Evolutionary conservation across 1,140 invertebrate genomes (phyloP), one percentile per base, ranked within the genome.

Genomic region (Piezodorus guildinii): DNA sequence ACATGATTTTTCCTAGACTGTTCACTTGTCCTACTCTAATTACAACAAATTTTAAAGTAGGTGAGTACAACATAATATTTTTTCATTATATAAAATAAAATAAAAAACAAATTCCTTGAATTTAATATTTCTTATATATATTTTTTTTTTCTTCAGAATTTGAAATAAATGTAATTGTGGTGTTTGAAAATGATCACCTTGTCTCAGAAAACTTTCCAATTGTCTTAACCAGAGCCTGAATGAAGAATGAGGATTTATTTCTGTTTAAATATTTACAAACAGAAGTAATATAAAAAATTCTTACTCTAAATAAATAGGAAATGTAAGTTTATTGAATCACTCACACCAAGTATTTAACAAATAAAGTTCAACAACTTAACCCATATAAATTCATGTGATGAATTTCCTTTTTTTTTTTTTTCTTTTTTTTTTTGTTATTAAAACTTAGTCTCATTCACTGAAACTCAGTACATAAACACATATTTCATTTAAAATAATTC

Each of bases 141-240:
- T n/a, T n/a, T n/a, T n/a, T n/a, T n/a, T n/a, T 74, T 73, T 73
- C 85, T 87, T 65, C 80, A 96, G 94, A 97, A 75, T 98, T 98
- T 79, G 94, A 97, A 78, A 78, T 97, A 0, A 97, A 97, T 75
- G 81, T 98, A 62, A 89, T 96, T 0, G 81, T 97, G 23, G 84
- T 96, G 44, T 95, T 97, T 73, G 85, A 92, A 72, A 89, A 96
- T 74, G 91, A 96, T 71, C 89, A 94, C 74, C 79, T 95, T 30
- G 87, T 96, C 10, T 94, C 91, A n/a, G 94, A 97, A 80, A 97
- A 96, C 72, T 96, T 97, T 76, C 91, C 91, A 25, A 89, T 95
- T 66, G 81, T 86, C 67, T 74, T 94, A 49, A 81, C 81, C 30
- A 77, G 86, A 72, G 76, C 79, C 65, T 79, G 69, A 74, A 51